phyloP scores from a whole-genome alignment of 2,888 invertebrate species.

The Acronicta alni region DNA sequence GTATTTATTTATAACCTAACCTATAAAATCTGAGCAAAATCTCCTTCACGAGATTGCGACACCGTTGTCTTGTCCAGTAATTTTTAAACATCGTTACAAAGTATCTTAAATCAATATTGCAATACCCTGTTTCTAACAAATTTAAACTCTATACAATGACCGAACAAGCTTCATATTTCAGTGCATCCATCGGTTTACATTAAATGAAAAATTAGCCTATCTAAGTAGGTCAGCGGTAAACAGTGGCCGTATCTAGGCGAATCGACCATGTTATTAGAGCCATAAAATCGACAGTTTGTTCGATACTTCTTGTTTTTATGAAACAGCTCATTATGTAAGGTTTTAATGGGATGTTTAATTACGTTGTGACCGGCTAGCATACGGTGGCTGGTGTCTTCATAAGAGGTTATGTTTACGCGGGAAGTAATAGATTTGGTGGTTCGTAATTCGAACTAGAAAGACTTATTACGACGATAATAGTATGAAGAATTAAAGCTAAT shows the following conservation, averaged over 20 bases:
- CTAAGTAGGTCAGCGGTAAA: constrained; percentile 58
- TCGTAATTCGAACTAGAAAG: not conserved
- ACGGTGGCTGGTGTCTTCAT: not conserved
- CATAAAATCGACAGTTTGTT: constrained; percentile 40
- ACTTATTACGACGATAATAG: not conserved
- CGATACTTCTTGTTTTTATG: constrained; percentile 30
- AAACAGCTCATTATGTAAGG: constrained; percentile 14
- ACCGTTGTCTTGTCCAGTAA: not conserved
- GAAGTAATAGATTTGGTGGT: constrained; percentile 4
- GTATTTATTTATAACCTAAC: too few species aligned
- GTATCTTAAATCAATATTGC: constrained; percentile 22
- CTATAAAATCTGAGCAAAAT: not conserved
- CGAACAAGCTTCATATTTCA: constrained; percentile 22
- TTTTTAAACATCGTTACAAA: not conserved
- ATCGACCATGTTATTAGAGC: constrained; percentile 35
- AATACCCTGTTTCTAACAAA: constrained; percentile 1
- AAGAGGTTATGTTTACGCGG: not conserved
- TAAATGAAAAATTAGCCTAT: constrained; percentile 56
- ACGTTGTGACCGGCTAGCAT: constrained; percentile 14
- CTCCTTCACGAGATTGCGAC: not conserved
- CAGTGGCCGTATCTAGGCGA: constrained; percentile 47
- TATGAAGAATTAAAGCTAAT: constrained; percentile 4
- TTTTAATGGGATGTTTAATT: constrained; percentile 31
- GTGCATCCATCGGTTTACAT: constrained; percentile 25
- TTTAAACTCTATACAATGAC: constrained; percentile 24